Base-by-base conservation (phyloP, 2,888 invertebrate species). In the Euclidia mi region DNA sequence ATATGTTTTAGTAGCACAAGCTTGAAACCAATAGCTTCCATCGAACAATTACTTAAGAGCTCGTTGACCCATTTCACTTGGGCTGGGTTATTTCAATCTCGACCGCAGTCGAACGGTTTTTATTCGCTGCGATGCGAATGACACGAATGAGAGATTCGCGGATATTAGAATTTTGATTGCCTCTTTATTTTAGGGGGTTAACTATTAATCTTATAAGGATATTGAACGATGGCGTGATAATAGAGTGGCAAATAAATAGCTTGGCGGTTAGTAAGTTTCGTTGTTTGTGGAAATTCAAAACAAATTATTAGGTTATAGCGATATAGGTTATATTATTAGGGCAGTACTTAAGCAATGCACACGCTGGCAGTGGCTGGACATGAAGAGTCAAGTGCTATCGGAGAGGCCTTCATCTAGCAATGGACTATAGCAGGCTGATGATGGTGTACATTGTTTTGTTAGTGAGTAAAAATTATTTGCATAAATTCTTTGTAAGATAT, bases 11-110 rank as follows among this genome's bases (percentile, higher is more conserved):
- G 44, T 56, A 38, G 34, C 38, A 59, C 63, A 66, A 68, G 63
- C 68, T 65, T 53, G 66, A 60, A 69, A 71, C 71, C 71, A 81
- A 80, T 75, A 76, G 74, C 78, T 63, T 72, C 66, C 61, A 79
- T 85, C 81, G 71, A 79, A 85, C 85, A 86, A 87, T 90, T 85
- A 88, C 85, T 83, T 86, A 82, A 87, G 84, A 82, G 80, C 71
- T 75, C 77, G 81, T 89, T 88, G 89, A 89, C 90, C 90, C 72
- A 87, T 79, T 90, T 91, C 76, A 79, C 63, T 75, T 65, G 57
- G 64, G 66, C 53, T 59, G 63, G 71, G 80, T 75, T 84, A 84
- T 85, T 85, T 76, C 76, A 79, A 78, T 76, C 71, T 68, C 71
- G 55, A 71, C 65, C 64, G 64, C 66, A 73, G 56, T 59, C n/a